phyloP scores from a whole-genome alignment of 1,140 invertebrate species.

The Palaemon carinicauda region DNA sequence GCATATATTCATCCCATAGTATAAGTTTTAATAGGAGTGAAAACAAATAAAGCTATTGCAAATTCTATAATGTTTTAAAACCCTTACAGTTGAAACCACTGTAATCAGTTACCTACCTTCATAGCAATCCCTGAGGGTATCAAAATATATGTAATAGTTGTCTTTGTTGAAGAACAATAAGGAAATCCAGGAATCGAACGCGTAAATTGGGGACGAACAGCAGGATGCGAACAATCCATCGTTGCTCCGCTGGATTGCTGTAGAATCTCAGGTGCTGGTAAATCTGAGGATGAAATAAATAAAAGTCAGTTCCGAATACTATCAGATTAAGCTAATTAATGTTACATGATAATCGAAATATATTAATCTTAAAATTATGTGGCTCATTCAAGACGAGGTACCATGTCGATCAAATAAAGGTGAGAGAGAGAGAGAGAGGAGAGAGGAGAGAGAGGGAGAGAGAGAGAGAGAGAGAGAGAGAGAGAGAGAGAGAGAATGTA shows the following conservation, averaged over 20 bases:
- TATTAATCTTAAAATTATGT: background rate
- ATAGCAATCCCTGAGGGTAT: conserved; percentile 98
- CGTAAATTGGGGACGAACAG: conserved; percentile 99
- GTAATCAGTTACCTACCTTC: conserved; percentile 78
- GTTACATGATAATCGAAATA: background rate
- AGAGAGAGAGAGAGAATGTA: background rate
- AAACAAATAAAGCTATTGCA: too few relatives aligned
- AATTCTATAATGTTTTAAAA: too few relatives aligned
- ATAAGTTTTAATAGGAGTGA: too few relatives aligned
- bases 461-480: conserved; percentile 6
- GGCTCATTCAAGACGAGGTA: background rate
- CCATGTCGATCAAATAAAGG: background rate
- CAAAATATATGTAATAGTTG: conserved; percentile 98
- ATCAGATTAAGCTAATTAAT: background rate
- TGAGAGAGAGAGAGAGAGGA: background rate
- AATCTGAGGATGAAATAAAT: conserved; percentile 75
- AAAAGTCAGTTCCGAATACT: background rate
- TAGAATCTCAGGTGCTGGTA: conserved; percentile 90
- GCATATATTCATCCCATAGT: too few relatives aligned
- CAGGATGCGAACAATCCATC: conserved; percentile 98
- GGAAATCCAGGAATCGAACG: conserved; percentile 97
- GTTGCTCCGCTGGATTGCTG: conserved; percentile 92
- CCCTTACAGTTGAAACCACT: too few relatives aligned
- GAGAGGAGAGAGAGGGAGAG: background rate
- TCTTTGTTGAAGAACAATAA: conserved; percentile 97